phyloP scores from a whole-genome alignment of 53 echinoderm and acorn worm genomes.

The Antedon mediterranea region DNA sequence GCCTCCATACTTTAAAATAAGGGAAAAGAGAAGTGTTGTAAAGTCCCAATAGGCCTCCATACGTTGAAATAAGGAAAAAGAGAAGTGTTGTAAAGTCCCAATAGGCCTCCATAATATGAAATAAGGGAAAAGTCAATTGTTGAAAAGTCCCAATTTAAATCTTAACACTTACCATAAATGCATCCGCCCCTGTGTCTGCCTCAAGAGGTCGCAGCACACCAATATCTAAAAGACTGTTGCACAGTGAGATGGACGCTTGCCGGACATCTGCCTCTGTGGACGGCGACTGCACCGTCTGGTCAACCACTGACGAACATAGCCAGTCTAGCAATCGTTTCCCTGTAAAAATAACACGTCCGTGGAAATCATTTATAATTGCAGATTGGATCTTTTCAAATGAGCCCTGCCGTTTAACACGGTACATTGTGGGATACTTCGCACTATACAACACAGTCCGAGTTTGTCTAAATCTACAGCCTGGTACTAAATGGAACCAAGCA shows the following conservation, averaged over 20 bases:
- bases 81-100: too few species aligned
- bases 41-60: too few species aligned
- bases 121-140: too few species aligned
- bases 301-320: conserved; percentile 33
- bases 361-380: not conserved
- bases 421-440: not conserved
- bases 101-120: too few species aligned
- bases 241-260: conserved; percentile 27
- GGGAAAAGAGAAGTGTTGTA: too few species aligned
- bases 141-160: too few species aligned
- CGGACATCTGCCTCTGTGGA: conserved; percentile 20
- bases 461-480: not conserved
- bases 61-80: too few species aligned
- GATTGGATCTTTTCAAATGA: not conserved
- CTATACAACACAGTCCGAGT: not conserved
- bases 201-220: conserved; percentile 65
- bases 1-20: too few species aligned
- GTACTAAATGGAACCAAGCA: not conserved
- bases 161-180: conserved; percentile 39
- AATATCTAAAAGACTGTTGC: conserved; percentile 52
- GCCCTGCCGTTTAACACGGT: not conserved
- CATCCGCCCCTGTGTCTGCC: conserved; percentile 23
- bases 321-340: conserved; percentile 63
- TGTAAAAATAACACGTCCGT: conserved; percentile 6
- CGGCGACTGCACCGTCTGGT: conserved; percentile 10